Evolutionary conservation across 2,797 vertebrate species (phyloP), one percentile per base, ranked within the genome.

Genomic region (Siniperca obscura): DNA sequence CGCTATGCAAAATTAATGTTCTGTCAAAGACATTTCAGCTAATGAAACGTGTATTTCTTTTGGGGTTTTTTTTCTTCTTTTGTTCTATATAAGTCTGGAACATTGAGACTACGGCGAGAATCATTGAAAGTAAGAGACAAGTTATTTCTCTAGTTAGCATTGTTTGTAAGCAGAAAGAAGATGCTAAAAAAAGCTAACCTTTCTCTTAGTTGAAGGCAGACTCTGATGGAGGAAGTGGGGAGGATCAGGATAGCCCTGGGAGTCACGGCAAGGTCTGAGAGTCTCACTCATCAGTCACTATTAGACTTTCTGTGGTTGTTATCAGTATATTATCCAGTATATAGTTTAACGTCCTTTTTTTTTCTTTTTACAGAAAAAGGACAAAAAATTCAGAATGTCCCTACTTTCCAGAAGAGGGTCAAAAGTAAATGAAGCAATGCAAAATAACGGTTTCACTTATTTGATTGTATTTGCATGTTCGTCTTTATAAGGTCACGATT

Each of bases 21-120:
- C 17, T 17, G 1, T 25, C 9, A 56, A n/a, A 21, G 10, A 44
- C 2, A 13, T 56, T 66, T 73, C 53, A 27, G 25, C 12, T 59
- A 27, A 2, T 76, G 0, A 55, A 38, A 9, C 1, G 0, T 27
- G 3, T 16, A 30, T 30, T 30, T 30, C 3, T 30, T 30, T 30
- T 30, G 3, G 30, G 30, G 30, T 30, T 30, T 30, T 30, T 14
- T 13, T 6, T 42, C 2, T 12, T 12, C 10, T 14, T 16, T 6
- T 42, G 1, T 12, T 12, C 10, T 61, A 12, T 61, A 12, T 10
- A 38, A 96, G 96, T 36, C 92, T 53, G 95, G 95, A 64, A 95
- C 69, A 38, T 52, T 96, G 0, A 86, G 84, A 85, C 91, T 96
- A 4, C 89, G 95, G 1, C 90, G 94, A 78, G 95, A 96, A 27